Conservation (phyloP, 2,888 invertebrate species). For the Macrosiphum euphorbiae region DNA sequence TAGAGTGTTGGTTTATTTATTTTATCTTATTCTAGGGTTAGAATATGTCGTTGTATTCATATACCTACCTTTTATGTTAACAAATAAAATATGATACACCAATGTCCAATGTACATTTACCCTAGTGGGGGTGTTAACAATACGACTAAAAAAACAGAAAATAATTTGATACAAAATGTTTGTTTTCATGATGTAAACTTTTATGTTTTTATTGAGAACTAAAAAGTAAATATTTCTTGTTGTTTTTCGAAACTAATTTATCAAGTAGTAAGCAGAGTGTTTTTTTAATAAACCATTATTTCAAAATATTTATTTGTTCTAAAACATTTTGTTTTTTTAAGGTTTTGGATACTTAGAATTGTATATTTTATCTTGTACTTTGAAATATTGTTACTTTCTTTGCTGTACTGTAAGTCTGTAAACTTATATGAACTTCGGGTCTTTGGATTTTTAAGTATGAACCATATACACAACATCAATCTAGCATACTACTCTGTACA, state of each 20-base stretch:
- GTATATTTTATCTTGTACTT: not conserved
- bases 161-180: constrained; percentile 12
- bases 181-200: not conserved
- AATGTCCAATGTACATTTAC: not conserved
- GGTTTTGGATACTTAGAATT: not conserved
- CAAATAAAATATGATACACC: not conserved
- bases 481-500: not conserved
- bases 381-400: not conserved
- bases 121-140: not conserved
- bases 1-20: not conserved
- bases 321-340: not conserved
- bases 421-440: not conserved
- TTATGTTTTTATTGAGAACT: not conserved
- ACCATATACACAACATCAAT: not conserved
- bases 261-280: not conserved
- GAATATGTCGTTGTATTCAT: not conserved
- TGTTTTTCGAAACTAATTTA: not conserved
- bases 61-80: not conserved
- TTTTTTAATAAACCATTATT: not conserved
- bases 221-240: not conserved
- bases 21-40: not conserved
- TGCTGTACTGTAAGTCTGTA: not conserved
- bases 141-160: not conserved
- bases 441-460: not conserved
- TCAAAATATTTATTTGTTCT: not conserved